Evolutionary conservation across 2,797 vertebrate genomes (phyloP), one percentile per base, ranked within the genome.

Genomic region (Champsocephalus esox): DNA sequence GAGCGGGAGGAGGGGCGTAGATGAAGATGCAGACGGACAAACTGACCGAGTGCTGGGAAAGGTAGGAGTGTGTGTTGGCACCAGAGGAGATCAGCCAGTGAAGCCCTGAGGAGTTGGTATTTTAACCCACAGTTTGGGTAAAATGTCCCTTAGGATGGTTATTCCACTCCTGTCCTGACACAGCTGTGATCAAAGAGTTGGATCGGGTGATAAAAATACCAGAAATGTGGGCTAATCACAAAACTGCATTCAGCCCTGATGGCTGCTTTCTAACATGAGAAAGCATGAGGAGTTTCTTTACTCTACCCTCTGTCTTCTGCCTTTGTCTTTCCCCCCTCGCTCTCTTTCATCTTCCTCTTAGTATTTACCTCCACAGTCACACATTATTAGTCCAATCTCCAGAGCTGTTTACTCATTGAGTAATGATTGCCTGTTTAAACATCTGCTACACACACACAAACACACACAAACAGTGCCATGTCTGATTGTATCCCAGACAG

Each of bases 371-470:
- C 86, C 78, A 84, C 78, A 79, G 34, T n/a, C 62, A 32, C 56
- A 45, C 67, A 75, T 65, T 65, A 72, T 75, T 75, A 71, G 76
- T 70, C 74, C 82, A 64, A 73, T 90, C 78, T 88, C 60, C 72
- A 73, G 87, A 81, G 81, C 70, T 85, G 80, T 89, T 92, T 87
- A 79, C 82, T 83, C 77, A 84, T 43, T 79, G 83, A 88, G 82
- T 84, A 88, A 92, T 89, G 85, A 89, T 87, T 86, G 76, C 65
- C 70, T 86, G 84, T 86, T 88, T 88, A 89, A 90, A 90, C 83
- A 90, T 81, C 82, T 86, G 83, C 4, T 0, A 71, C 19, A 66
- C 24, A 60, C 34, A 61, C 54, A 38, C 7, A 7, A 2, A 38
- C 34, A 38, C 34, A 38, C 34, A 59, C 32, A 66, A 19, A 45